Conservation (phyloP, 2,888 invertebrate genomes). For the Brenthis hecate region DNA sequence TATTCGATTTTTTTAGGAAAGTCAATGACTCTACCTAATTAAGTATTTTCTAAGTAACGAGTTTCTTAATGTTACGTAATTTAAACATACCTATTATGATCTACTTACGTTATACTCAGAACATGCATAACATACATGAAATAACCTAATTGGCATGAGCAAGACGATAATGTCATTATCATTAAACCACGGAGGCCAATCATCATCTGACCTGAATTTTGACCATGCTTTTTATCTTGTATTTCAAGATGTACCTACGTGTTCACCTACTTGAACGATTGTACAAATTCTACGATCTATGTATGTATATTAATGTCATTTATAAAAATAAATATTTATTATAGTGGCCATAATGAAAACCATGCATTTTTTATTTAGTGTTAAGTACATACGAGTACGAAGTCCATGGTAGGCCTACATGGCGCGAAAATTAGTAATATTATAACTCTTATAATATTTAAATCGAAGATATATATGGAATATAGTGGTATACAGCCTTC, state of each 20-base stretch:
- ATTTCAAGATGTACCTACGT: constrained; percentile 16
- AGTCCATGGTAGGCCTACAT: constrained; percentile 33
- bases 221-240: constrained; percentile 26
- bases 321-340: constrained; percentile 8
- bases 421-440: constrained; percentile 24
- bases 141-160: constrained; percentile 27
- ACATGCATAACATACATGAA: constrained; percentile 29
- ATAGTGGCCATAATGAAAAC: constrained; percentile 20
- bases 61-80: too few species aligned
- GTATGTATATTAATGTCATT: background rate
- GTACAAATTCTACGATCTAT: background rate
- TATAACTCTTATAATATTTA: constrained; percentile 11
- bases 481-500: background rate
- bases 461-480: background rate
- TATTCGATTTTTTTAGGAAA: too few species aligned
- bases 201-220: constrained; percentile 27
- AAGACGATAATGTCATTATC: constrained; percentile 29
- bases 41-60: too few species aligned
- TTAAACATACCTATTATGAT: too few species aligned
- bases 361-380: constrained; percentile 30
- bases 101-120: background rate
- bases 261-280: background rate
- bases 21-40: too few species aligned
- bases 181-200: constrained; percentile 21
- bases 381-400: constrained; percentile 39